These are phyloP conservation scores for Lepidothrix coronata DNA, from an alignment of 2,113 vertebrate species.

Conservation along the genomic window DNA sequence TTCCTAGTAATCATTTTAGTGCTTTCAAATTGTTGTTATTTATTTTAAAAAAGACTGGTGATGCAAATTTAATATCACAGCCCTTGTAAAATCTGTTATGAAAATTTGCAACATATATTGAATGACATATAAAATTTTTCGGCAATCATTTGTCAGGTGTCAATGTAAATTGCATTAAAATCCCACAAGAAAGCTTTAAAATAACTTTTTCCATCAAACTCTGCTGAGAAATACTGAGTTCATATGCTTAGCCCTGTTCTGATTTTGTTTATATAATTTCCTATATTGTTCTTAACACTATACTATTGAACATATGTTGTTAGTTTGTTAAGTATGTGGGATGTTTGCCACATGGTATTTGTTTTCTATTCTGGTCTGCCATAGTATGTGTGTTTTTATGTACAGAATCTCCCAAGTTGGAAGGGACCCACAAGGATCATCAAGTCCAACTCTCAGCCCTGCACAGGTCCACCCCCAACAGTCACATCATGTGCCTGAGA, in stretches of 20 bases:
- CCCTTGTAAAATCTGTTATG: neutral
- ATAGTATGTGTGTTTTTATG: neutral
- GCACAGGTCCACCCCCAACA: neutral
- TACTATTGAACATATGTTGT: neutral
- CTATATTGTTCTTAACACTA: neutral
- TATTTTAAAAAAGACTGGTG: neutral
- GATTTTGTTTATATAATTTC: neutral
- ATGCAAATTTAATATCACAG: conserved; percentile 22
- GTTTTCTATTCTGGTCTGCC: neutral
- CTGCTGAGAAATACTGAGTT: neutral
- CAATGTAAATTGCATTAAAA: conserved; percentile 7
- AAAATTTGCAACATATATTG: neutral
- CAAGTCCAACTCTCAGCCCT: neutral
- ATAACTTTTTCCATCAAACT: neutral
- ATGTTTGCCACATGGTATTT: neutral
- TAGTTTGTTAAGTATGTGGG: neutral
- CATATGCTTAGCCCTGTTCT: neutral
- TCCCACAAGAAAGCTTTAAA: neutral
- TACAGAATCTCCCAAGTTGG: neutral
- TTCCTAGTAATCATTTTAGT: conserved; percentile 17
- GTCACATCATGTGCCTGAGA: neutral
- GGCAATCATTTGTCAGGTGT: neutral
- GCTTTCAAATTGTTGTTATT: neutral
- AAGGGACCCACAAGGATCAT: neutral
- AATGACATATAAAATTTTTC: neutral